A percentile compares a stretch with the other conserved stretches of the same genome.
These are phyloP conservation scores for Callionymus lyra DNA, from an alignment of 2,113 vertebrate genomes.

Conservation along the genomic window DNA sequence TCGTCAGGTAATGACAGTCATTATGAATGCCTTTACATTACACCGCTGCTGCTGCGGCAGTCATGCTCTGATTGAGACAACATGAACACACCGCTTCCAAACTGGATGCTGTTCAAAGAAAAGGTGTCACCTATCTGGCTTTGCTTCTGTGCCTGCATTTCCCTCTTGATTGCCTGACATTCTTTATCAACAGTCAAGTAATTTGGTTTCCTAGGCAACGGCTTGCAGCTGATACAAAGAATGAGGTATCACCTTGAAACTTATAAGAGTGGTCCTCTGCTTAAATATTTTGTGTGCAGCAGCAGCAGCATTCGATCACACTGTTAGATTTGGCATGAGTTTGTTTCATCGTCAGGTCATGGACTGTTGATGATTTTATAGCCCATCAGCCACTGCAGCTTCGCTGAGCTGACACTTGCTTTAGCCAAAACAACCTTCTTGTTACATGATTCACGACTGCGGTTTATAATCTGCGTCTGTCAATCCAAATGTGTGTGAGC, in stretches of 20 bases:
- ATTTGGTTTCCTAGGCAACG: conserved; percentile 62
- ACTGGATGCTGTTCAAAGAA: conserved; percentile 8
- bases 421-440: no score
- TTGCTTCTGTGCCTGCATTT: conserved; percentile 42
- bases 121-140: conserved; percentile 38
- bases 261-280: conserved; percentile 38
- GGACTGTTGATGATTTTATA: background rate
- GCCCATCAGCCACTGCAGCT: no score
- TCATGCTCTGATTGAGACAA: conserved; percentile 16
- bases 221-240: conserved; percentile 56
- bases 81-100: conserved; percentile 4
- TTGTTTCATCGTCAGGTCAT: conserved; percentile 13
- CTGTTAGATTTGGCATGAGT: no score
- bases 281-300: conserved; percentile 26
- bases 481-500: no score
- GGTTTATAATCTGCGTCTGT: no score
- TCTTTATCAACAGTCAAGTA: conserved; percentile 64
- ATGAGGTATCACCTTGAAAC: conserved; percentile 62
- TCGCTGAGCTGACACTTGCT: no score
- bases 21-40: conserved; percentile 34
- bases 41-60: conserved; percentile 14
- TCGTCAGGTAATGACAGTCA: conserved; percentile 47
- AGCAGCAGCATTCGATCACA: conserved; percentile 1
- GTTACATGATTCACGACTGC: no score
- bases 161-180: conserved; percentile 62